Evolutionary conservation across 2,113 vertebrate species (phyloP).

Genomic region (Dasyprocta punctata): DNA sequence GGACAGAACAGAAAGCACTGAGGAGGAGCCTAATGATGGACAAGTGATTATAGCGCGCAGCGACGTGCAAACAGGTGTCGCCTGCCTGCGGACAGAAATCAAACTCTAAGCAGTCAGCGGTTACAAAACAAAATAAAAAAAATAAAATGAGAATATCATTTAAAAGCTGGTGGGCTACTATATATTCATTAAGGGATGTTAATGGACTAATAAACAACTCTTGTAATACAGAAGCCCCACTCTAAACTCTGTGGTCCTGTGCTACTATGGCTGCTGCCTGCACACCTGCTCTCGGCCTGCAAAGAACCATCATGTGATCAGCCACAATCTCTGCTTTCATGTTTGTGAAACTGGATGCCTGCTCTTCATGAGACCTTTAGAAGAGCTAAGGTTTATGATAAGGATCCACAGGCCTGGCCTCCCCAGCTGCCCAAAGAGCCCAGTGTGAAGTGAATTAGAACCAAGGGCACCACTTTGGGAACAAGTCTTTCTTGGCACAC

Average conservation of each 20-base stretch:
- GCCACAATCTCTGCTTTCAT: not conserved
- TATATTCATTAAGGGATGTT: not conserved
- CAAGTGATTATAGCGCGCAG: constrained; percentile 97
- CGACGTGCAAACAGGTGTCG: constrained; percentile 96
- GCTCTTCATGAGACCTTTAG: not conserved
- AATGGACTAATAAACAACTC: not conserved
- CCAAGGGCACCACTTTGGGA: not conserved
- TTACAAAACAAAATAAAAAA: constrained; percentile 41
- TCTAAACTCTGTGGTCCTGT: no score
- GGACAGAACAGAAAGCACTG: constrained; percentile 96
- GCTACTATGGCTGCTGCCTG: not conserved
- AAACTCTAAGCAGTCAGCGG: constrained; percentile 79
- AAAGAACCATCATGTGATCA: accelerated
- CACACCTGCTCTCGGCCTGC: not conserved
- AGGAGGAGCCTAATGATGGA: constrained; percentile 94
- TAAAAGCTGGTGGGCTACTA: not conserved
- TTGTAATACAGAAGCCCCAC: not conserved
- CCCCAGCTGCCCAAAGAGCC: not conserved
- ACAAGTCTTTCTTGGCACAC: not conserved
- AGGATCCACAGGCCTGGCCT: not conserved
- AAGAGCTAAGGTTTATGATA: not conserved
- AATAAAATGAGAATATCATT: not conserved
- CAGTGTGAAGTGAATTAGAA: not conserved
- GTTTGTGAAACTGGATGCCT: not conserved
- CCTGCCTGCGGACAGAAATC: constrained; percentile 91